Evolutionary conservation across 2,797 vertebrate species (phyloP).

Genomic region (Sus cebifrons): DNA sequence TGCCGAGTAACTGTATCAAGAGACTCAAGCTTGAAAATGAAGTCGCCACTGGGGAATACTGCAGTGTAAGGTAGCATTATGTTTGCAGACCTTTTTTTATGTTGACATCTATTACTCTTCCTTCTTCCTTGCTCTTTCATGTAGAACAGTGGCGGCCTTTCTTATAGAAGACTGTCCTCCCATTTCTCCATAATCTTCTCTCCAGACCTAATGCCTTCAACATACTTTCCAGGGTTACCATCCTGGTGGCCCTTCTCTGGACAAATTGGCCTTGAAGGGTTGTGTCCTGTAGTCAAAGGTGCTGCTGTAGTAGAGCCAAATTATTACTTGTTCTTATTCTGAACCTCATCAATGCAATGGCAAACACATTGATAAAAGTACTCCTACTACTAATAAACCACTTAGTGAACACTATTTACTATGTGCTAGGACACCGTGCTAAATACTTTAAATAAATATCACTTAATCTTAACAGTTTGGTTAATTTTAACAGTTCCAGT

Average conservation of each 20-base stretch:
- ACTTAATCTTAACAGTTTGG: not conserved
- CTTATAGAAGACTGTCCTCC: not conserved
- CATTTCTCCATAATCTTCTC: not conserved
- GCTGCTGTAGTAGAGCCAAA: not conserved
- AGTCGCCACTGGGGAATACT: not conserved
- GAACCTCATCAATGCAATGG: not conserved
- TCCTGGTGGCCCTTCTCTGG: not conserved
- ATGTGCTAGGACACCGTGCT: not conserved
- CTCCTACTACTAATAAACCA: not conserved
- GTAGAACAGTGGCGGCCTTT: not conserved
- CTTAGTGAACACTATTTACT: not conserved
- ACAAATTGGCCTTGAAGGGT: not conserved
- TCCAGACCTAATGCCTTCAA: not conserved
- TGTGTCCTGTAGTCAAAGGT: not conserved
- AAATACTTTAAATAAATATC: not conserved
- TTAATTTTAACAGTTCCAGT: too few species aligned
- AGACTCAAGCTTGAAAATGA: constrained; percentile 1
- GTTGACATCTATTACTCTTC: not conserved
- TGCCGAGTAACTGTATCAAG: not conserved
- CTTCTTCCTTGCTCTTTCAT: not conserved
- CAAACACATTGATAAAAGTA: not conserved
- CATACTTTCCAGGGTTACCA: not conserved
- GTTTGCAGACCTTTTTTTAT: constrained; percentile 28
- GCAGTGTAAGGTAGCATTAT: not conserved
- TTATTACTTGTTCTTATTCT: not conserved